These are phyloP conservation scores for Pseudomyrmex pallidus DNA, from an alignment of 1,140 invertebrate species.

Conservation along the genomic window DNA sequence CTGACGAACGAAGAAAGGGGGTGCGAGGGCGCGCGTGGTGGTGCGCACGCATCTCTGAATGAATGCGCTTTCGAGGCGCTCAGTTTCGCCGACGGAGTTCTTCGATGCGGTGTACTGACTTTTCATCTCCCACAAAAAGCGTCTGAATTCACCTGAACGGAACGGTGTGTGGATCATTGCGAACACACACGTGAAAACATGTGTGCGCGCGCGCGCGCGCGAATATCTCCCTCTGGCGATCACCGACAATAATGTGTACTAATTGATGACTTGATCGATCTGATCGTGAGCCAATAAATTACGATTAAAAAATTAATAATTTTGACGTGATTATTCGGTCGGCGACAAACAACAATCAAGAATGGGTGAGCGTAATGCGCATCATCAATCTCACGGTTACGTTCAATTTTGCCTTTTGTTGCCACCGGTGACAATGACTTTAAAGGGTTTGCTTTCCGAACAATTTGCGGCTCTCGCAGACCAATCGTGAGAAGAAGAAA, in stretches of 20 bases:
- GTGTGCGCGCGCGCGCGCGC: too few relatives aligned
- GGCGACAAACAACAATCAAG: not conserved
- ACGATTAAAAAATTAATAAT: too few relatives aligned
- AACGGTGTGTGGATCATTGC: not conserved
- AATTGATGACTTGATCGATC: not conserved
- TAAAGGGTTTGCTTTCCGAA: not conserved
- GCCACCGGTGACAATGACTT: not conserved
- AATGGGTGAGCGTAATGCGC: not conserved
- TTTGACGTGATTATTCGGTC: too few relatives aligned
- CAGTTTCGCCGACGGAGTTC: slow-evolving; percentile 70
- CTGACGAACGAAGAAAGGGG: slow-evolving; percentile 28
- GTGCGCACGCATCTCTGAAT: slow-evolving; percentile 76
- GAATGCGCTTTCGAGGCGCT: slow-evolving; percentile 74
- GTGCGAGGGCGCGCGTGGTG: slow-evolving; percentile 41
- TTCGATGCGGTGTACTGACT: slow-evolving; percentile 52
- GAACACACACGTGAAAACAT: too few relatives aligned
- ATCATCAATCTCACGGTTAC: not conserved
- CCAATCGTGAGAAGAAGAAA: not conserved
- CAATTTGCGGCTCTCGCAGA: not conserved
- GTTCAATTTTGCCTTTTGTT: slow-evolving; percentile 1
- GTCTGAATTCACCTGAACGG: too few relatives aligned
- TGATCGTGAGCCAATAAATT: slow-evolving; percentile 9
- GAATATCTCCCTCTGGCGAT: not conserved
- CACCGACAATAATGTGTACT: slow-evolving; percentile 11
- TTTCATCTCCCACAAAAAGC: not conserved